Evolutionary conservation across 2,888 invertebrate genomes (phyloP), one percentile per base, ranked within the genome.

Genomic region (Lepeophtheirus nordmannii): DNA sequence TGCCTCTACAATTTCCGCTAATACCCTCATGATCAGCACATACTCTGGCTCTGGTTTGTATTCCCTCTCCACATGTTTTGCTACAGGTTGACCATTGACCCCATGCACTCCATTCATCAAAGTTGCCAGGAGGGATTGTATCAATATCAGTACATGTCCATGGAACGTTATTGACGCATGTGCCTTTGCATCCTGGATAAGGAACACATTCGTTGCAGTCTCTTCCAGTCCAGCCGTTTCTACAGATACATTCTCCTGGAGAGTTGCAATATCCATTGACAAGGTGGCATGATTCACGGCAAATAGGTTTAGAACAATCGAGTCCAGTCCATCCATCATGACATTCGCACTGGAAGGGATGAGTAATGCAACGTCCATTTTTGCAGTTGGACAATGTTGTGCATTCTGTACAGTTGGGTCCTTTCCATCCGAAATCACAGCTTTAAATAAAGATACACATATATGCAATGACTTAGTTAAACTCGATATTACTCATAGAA

Each of bases 161-260:
- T 2, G 53, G 53, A 17, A 46, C 53, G 17, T 46, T 46, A 8
- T 46, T 46, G 17, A 46, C 17, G 8, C 53, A 46, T n/a, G 53
- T 46, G 2, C 53, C 53, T 17, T 46, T 46, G 8, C 53, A 46
- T 46, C 53, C 53, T n/a, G 53, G 53, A 17, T 46, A 46, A 17
- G 53, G 53, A 14, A 46, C 53, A 8, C 53, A 46, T 46, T 46
- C 53, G 8, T 46, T 46, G 53, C 53, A 46, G 53, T 46, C 53
- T 46, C 53, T 14, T 14, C 53, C 53, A 46, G 53, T 46, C 53
- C 53, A 46, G 14, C 53, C 53, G 8, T 46, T 46, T 17, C 17
- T 46, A 17, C 53, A 46, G 53, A 46, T 46, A 46, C 53, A 46
- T 17, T 46, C 53, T 46, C 53, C 53, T 14, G 53, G 53, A 46